These are phyloP conservation scores for Agrypnia vestita DNA, from an alignment of 1,140 invertebrate genomes.

Conservation along the genomic window DNA sequence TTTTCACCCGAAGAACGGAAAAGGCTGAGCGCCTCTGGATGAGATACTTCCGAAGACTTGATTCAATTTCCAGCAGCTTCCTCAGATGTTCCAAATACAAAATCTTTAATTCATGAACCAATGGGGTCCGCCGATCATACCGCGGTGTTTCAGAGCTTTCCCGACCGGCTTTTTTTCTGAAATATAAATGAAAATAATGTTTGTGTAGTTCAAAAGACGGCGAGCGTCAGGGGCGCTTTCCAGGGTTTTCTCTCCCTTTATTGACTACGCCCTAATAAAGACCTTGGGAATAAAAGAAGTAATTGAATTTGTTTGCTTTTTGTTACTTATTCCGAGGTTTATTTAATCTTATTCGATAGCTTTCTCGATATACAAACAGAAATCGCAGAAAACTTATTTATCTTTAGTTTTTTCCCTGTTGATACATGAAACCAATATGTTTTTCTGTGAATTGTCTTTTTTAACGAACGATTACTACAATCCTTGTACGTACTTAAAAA, in stretches of 20 bases:
- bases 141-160: slow-evolving; percentile 13
- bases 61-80: slow-evolving; percentile 58
- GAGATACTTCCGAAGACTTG: slow-evolving; percentile 52
- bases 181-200: slow-evolving; percentile 60
- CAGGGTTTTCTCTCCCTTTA: slow-evolving; percentile 10
- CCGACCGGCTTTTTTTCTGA: slow-evolving; percentile 43
- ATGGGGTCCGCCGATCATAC: slow-evolving; percentile 51
- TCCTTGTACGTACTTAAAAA: too few species aligned
- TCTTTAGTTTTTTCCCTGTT: too few species aligned
- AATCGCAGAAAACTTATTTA: background rate
- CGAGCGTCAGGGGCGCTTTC: slow-evolving; percentile 1
- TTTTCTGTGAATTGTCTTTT: too few species aligned
- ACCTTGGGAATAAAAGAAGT: slow-evolving; percentile 6
- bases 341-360: slow-evolving; percentile 29
- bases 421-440: too few species aligned
- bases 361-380: slow-evolving; percentile 10
- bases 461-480: too few species aligned
- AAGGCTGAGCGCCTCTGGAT: background rate
- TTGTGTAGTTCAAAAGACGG: slow-evolving; percentile 55
- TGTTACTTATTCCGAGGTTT: slow-evolving; percentile 25
- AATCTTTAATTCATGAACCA: slow-evolving; percentile 60
- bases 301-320: slow-evolving; percentile 19
- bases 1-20: too few species aligned
- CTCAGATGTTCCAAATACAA: slow-evolving; percentile 54
- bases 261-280: slow-evolving; percentile 40